phyloP scores from a whole-genome alignment of 2,113 vertebrate genomes.

The Rhinichthys klamathensis region DNA sequence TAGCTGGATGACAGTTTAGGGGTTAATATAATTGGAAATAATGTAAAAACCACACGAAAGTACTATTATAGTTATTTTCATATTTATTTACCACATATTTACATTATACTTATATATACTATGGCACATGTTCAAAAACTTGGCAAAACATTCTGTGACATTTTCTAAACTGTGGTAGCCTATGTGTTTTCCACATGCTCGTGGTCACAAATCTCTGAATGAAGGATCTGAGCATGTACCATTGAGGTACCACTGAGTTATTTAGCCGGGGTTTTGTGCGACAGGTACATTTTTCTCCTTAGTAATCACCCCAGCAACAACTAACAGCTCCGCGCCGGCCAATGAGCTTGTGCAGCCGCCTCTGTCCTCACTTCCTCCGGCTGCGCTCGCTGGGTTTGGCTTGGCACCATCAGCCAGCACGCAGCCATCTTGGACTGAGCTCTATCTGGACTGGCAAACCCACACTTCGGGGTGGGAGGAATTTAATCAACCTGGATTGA shows the following conservation, averaged over 20 bases:
- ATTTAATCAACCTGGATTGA: constrained; percentile 40
- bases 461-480: constrained; percentile 53
- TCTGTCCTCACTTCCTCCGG: constrained; percentile 73
- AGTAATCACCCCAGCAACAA: constrained; percentile 80
- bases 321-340: constrained; percentile 58
- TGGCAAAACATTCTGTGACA: not conserved
- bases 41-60: not conserved
- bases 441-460: constrained; percentile 24
- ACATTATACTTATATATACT: not conserved
- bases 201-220: not conserved
- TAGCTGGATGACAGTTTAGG: too few species aligned
- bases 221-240: not conserved
- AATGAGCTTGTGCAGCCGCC: constrained; percentile 48
- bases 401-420: constrained; percentile 53
- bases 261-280: constrained; percentile 27
- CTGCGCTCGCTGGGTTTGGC: constrained; percentile 65
- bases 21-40: not conserved
- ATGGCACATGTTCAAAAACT: not conserved
- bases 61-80: not conserved
- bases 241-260: not conserved
- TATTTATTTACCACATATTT: not conserved
- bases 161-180: not conserved
- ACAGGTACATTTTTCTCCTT: constrained; percentile 50
- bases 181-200: not conserved
- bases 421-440: constrained; percentile 85